Conservation (phyloP, 2,113 vertebrate species). For the Paramormyrops kingsleyae region DNA sequence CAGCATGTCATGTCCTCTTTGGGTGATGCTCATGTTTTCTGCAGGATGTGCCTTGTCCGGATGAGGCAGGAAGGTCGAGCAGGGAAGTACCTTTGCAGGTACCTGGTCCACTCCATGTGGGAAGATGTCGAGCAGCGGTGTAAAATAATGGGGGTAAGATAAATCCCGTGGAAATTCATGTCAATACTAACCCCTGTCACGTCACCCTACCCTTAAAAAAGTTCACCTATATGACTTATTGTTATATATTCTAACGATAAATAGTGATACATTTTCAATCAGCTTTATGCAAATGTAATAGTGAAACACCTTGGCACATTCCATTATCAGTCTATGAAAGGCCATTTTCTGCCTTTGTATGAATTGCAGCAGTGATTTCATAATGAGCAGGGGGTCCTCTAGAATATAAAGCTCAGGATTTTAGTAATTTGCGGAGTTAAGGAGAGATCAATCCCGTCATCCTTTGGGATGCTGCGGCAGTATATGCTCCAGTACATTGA, state of each 20-base stretch:
- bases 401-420: background rate
- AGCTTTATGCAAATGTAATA: background rate
- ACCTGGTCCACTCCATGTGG: slow-evolving; percentile 97
- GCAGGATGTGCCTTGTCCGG: slow-evolving; percentile 94
- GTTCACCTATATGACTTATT: background rate
- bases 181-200: background rate
- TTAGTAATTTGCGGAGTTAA: background rate
- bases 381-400: background rate
- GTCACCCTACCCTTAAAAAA: background rate
- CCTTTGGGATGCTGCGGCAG: background rate
- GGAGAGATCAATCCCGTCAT: background rate
- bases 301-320: background rate
- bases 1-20: background rate
- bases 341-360: background rate
- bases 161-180: background rate
- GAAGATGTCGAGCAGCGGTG: slow-evolving; percentile 92
- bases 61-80: slow-evolving; percentile 91
- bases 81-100: slow-evolving; percentile 93
- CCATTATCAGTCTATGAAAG: background rate
- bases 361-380: background rate
- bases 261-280: background rate
- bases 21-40: background rate
- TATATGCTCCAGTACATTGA: background rate
- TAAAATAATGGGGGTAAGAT: slow-evolving; percentile 92
- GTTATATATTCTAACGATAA: background rate